Base-by-base conservation (phyloP, 2,113 vertebrate species). In the Anthoscopus minutus region DNA sequence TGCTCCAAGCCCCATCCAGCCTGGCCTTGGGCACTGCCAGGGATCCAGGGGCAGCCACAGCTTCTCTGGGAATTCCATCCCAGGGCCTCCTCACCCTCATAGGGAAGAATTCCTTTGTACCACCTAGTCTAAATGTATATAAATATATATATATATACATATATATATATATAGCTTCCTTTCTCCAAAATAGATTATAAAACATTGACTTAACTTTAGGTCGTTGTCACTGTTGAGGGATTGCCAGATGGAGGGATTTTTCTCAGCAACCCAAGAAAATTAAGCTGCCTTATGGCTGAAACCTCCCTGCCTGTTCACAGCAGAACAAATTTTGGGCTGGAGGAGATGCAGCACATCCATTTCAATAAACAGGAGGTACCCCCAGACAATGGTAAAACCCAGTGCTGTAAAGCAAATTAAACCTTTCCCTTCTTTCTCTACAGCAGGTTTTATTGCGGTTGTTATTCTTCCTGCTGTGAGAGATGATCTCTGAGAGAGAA, bases 381-480 rank as follows among this genome's bases (percentile, higher is more conserved):
- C 0, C 0, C 38, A 76, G 61, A n/a, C 10, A 48, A 0, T 3
- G 7, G 22, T 14, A 51, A 25, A 90, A 85, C 13, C 30, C 67
- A 70, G 18, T 10, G 51, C 54, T 86, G n/a, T 6, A 66, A 70
- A 88, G 33, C 45, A 65, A 60, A 90, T 56, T 4, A 35, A 74
- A 61, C 37, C 69, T 64, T 81, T 37, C 44, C 64, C 47, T 78
- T 44, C 72, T 28, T 74, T 33, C 53, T 33, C 86, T 60, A 7
- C 72, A 56, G 14, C 14, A n/a, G 19, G 31, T 87, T 79, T 94
- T 76, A 56, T 23, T 74, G 70, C 4, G 7, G 24, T 48, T 85
- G 61, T 81, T 89, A n/a, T 79, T 93, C 80, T 93, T 69, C 77
- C 80, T 93, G 65, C 53, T 89, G 73, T 7, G 61, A 82, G 89